phyloP scores from a whole-genome alignment of 92 coral and sea anemone genomes.

The Porites divaricata region DNA sequence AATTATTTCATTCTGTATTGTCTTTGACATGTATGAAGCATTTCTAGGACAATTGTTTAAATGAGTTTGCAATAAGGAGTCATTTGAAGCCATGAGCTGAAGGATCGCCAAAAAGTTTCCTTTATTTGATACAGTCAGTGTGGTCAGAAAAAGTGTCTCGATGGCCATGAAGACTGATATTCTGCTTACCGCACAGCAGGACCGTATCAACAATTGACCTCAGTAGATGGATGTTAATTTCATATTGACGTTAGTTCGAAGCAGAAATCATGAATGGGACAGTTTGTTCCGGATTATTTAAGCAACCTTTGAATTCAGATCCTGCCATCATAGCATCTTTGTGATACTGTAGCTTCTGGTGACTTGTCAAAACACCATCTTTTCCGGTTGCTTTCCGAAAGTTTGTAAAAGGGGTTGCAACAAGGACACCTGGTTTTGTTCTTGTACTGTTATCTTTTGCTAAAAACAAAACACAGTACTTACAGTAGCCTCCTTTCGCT shows the following conservation, averaged over 20 bases:
- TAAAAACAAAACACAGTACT: constrained; percentile 40
- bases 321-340: constrained; percentile 18
- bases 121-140: constrained; percentile 37
- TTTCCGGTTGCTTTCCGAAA: constrained; percentile 26
- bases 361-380: constrained; percentile 15
- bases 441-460: constrained; percentile 27
- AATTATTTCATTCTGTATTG: constrained; percentile 36
- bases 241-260: constrained; percentile 25
- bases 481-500: constrained; percentile 30
- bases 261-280: constrained; percentile 22
- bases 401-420: constrained; percentile 30
- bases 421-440: constrained; percentile 24
- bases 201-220: constrained; percentile 35
- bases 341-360: constrained; percentile 30
- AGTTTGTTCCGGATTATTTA: constrained; percentile 26
- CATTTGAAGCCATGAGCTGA: constrained; percentile 21
- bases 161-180: constrained; percentile 32
- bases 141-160: constrained; percentile 27
- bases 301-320: constrained; percentile 12
- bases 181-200: constrained; percentile 38
- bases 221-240: constrained; percentile 20
- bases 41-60: constrained; percentile 24
- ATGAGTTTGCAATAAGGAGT: constrained; percentile 25
- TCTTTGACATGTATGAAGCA: constrained; percentile 33
- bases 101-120: constrained; percentile 48